Conservation (phyloP, 2,113 vertebrate species). For the Grus americana region DNA sequence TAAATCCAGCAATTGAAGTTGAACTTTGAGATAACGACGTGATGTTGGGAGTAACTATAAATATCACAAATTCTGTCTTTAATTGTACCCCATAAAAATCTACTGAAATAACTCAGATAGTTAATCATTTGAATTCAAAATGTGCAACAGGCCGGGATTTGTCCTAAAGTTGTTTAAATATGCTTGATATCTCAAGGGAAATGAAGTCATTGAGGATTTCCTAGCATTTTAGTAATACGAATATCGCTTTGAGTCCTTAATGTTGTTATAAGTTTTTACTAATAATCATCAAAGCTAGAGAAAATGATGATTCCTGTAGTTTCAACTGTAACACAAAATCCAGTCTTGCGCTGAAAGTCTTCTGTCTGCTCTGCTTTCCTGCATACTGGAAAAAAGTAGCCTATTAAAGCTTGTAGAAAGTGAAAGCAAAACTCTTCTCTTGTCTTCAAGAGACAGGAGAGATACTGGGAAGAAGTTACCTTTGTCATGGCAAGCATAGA, state of each 20-base stretch:
- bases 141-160: background rate
- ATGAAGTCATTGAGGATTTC: background rate
- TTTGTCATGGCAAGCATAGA: background rate
- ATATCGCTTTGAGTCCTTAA: background rate
- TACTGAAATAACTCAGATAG: background rate
- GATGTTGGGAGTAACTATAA: background rate
- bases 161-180: background rate
- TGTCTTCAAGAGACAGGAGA: background rate
- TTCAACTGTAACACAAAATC: background rate
- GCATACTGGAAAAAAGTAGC: background rate
- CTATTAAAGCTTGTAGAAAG: background rate
- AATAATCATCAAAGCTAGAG: background rate
- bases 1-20: background rate
- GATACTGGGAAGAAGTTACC: background rate
- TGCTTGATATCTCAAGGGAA: background rate
- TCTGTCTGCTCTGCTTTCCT: background rate
- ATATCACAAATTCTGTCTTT: background rate
- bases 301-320: background rate
- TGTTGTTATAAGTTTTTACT: background rate
- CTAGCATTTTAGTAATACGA: background rate
- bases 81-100: background rate
- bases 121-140: background rate
- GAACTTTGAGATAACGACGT: background rate
- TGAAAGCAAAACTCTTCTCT: background rate
- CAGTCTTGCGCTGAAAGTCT: background rate